Base-by-base conservation (phyloP, 2,113 vertebrate genomes). In the Alouatta palliata region DNA sequence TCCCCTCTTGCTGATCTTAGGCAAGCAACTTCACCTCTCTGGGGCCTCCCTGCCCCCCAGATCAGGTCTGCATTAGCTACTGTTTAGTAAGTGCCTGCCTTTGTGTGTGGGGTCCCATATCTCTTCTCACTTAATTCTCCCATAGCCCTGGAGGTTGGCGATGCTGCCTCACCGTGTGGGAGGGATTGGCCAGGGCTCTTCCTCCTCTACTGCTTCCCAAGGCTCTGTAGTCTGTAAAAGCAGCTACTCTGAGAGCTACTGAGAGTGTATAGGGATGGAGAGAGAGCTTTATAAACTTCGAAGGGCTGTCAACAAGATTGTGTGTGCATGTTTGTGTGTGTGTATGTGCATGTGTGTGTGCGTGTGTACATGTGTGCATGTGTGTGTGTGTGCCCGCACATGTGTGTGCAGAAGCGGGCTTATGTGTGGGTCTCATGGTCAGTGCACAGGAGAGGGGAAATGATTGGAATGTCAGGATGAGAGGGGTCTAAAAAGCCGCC, bases 41-140 rank as follows among this genome's bases (percentile, higher is more conserved):
- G 86, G 76, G 52, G 27, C 20, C n/a, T 90, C 35, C 37, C 19
- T 54, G 1, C 3, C 56, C 7, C 32, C 21, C 8, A 23, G n/a
- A 11, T 25, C 23, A 21, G 7, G 30, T 30, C n/a, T 27, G 12
- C 13, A 19, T 21, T 56, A n/a, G 30, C 87, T 61, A 0, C 30
- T 76, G 17, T 75, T 49, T 32, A 12, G 0, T 19, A 16, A 52
- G 43, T 75, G 43, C 16, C 43, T 77, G 79, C 2, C 92, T 12
- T 89, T 32, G 19, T 10, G 6, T 1, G 43, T 14, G 1, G 2
- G 30, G 82, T 40, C 43, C 40, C 6, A 0, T 70, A 0, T 73
- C 43, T 77, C 35, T 68, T 81, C 73, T 37, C 7, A 3, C 56
- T 37, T 71, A 47, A 40, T 91, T 79, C 58, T 58, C 10, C 20